Evolutionary conservation across 2,113 vertebrate genomes (phyloP), one percentile per base, ranked within the genome.

Genomic region (Lepus timidus): DNA sequence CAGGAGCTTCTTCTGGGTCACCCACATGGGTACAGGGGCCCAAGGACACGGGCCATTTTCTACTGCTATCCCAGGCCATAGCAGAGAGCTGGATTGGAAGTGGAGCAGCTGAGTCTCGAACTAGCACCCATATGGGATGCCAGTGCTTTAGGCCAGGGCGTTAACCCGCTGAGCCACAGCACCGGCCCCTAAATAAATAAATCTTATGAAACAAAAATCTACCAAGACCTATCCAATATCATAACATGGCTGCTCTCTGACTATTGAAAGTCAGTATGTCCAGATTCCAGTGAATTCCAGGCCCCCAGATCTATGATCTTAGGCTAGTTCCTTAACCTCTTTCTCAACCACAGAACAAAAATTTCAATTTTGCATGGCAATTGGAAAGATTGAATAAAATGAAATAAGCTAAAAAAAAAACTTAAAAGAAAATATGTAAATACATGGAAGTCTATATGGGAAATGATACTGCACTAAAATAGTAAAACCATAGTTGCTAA

Each of bases 401-500:
- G 25, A 61, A 19, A 88, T 51, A 17, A 74, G 29, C 62, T 91
- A 36, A 36, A 36, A 36, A 33, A 85, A 94, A 93, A 78, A 6
- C 71, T 89, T 31, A 39, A 78, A 91, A 85, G 64, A 93, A 85
- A 88, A 51, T 22, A 49, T 62, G 25, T 76, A 84, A 80, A 79
- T 88, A 84, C 14, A 55, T 71, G 36, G 17, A 86, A 20, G 16
- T 67, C 71, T 51, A 29, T 33, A 61, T 90, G 52, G 62, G 17
- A 96, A 83, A n/a, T 81, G 65, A 91, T 87, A 79, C 39, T 71
- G 88, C 58, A 22, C 67, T 70, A 93, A 84, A 92, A 92, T 67
- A 76, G n/a, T 49, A 91, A 88, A 86, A 82, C 44, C 86, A 5
- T 61, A 83, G 58, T 96, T 51, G 79, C 79, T 64, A 65, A 33